Percentiles rank a stretch among this genome's conserved stretches.
Conservation (phyloP, 2,113 vertebrate species). For the Phyllostomus discolor region DNA sequence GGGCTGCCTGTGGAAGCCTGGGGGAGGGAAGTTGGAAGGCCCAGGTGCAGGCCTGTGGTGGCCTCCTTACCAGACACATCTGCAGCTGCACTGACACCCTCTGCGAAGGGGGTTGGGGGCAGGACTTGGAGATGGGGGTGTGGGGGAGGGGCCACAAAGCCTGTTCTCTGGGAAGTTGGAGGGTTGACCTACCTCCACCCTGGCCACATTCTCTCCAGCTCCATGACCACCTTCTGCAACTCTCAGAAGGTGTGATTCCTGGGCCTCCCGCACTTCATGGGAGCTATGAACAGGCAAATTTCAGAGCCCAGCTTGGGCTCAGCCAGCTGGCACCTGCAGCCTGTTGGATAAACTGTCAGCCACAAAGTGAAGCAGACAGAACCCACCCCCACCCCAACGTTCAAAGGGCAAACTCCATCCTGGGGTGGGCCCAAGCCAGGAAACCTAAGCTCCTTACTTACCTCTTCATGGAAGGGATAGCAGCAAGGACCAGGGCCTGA, state of each 20-base stretch:
- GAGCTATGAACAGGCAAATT: neutral
- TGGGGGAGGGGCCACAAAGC: neutral
- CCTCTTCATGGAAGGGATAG: neutral
- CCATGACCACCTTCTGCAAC: neutral
- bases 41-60: constrained; percentile 56
- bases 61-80: constrained; percentile 44
- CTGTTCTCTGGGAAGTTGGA: neutral
- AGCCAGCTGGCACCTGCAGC: constrained; percentile 62
- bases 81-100: neutral
- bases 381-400: neutral
- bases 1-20: neutral
- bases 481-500: neutral
- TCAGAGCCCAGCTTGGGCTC: neutral
- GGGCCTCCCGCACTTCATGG: neutral
- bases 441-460: neutral
- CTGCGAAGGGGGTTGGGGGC: neutral
- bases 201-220: neutral
- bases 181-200: neutral
- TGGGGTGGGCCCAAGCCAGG: neutral
- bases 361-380: neutral
- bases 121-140: neutral
- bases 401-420: neutral
- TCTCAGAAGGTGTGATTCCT: neutral
- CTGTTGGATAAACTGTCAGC: constrained; percentile 62
- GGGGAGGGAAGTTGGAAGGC: neutral